phyloP scores from a whole-genome alignment of 2,888 invertebrate species.

The Drosophila falleni region DNA sequence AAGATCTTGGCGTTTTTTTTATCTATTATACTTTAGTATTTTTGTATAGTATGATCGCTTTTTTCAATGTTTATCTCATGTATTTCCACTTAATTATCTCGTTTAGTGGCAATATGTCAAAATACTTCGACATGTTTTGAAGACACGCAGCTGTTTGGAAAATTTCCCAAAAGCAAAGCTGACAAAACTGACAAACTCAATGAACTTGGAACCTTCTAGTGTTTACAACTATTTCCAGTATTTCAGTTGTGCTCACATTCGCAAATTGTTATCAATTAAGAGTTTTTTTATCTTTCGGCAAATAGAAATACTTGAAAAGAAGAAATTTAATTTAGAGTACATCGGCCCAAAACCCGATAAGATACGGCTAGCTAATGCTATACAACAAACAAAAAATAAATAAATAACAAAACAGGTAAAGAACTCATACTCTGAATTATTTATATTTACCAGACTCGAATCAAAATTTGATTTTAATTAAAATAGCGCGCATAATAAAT shows the following conservation, averaged over 20 bases:
- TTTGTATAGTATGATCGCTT: neutral
- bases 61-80: neutral
- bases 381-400: neutral
- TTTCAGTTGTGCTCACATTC: constrained; percentile 27
- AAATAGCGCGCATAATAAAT: constrained; percentile 43
- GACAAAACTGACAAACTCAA: neutral
- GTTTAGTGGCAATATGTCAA: constrained; percentile 26
- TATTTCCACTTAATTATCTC: constrained; percentile 38
- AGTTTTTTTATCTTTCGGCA: constrained; percentile 53
- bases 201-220: constrained; percentile 22
- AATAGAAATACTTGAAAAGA: constrained; percentile 46
- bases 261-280: constrained; percentile 37
- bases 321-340: constrained; percentile 66
- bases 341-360: constrained; percentile 31
- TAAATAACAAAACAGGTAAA: constrained; percentile 9
- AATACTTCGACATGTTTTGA: constrained; percentile 44
- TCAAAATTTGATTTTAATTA: constrained; percentile 35
- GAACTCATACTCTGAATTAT: constrained; percentile 6
- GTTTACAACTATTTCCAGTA: constrained; percentile 9
- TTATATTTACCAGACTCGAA: constrained; percentile 5
- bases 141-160: constrained; percentile 45
- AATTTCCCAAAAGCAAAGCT: neutral
- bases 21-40: neutral
- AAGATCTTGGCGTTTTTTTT: neutral
- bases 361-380: constrained; percentile 38